These are phyloP conservation scores for Noctua janthe DNA, from an alignment of 2,888 invertebrate species.

Conservation along the genomic window DNA sequence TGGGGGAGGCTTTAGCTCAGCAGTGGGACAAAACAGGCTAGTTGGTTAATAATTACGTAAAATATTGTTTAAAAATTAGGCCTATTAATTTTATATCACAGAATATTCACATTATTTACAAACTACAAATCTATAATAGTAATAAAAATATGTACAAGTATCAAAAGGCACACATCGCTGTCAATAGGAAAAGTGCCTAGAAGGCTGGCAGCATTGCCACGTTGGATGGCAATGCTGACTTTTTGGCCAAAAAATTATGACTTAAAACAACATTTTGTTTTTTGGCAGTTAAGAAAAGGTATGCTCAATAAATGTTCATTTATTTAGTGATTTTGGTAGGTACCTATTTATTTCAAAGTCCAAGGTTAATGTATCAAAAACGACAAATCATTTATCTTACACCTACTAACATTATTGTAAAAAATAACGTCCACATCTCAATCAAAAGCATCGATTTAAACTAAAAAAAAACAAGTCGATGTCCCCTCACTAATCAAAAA, in stretches of 20 bases:
- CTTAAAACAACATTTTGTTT: neutral
- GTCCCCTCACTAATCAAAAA: constrained; percentile 72
- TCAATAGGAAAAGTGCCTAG: too few relatives aligned
- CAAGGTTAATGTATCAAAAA: constrained; percentile 35
- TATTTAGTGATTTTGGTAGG: neutral
- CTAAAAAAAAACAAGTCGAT: constrained; percentile 66
- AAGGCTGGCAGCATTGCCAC: too few relatives aligned
- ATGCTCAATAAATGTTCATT: neutral
- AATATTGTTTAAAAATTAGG: neutral
- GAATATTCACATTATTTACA: too few relatives aligned
- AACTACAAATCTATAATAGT: too few relatives aligned
- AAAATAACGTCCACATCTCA: constrained; percentile 46
- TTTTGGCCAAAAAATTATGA: neutral
- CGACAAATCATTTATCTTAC: constrained; percentile 22
- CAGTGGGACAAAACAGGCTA: neutral
- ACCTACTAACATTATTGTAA: constrained; percentile 31
- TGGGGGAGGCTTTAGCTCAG: neutral
- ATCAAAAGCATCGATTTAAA: constrained; percentile 55
- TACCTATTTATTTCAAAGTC: neutral
- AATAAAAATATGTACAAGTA: too few relatives aligned
- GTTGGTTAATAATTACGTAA: neutral
- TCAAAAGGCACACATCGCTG: too few relatives aligned
- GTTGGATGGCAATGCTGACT: too few relatives aligned
- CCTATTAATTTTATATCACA: too few relatives aligned
- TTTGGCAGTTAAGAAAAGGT: neutral